phyloP scores from a whole-genome alignment of 2,888 invertebrate species.

The Lepeophtheirus nordmannii region DNA sequence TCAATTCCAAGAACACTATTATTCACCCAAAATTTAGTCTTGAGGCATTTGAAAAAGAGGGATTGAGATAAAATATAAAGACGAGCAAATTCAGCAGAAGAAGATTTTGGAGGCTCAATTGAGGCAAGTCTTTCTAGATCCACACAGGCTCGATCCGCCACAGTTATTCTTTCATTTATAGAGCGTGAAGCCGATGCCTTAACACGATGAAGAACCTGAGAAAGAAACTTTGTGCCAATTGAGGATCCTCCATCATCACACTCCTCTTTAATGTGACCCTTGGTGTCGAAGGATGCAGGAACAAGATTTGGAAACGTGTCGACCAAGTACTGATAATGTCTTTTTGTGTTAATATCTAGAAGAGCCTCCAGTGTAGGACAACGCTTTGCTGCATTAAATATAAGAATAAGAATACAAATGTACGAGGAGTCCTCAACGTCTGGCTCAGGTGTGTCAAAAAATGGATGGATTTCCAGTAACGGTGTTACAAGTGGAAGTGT shows the following conservation, averaged over 20 bases:
- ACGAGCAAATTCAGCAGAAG: conserved; percentile 63
- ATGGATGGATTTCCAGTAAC: conserved; percentile 79
- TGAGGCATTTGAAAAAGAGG: conserved; percentile 23
- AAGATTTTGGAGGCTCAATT: conserved; percentile 59
- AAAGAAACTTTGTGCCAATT: neutral
- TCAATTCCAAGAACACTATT: neutral
- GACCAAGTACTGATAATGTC: conserved; percentile 80
- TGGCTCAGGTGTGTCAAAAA: conserved; percentile 87
- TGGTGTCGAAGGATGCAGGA: conserved; percentile 46
- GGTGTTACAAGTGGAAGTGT: conserved; percentile 75
- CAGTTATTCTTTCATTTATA: neutral
- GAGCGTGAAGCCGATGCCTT: neutral
- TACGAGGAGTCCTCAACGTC: conserved; percentile 78
- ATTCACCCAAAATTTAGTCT: conserved; percentile 7
- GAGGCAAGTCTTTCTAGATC: conserved; percentile 43
- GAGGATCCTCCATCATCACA: too few species aligned
- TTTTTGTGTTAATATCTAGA: conserved; percentile 76
- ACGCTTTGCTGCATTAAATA: conserved; percentile 82
- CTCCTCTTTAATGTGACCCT: neutral
- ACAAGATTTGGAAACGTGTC: conserved; percentile 84
- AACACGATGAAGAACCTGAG: neutral
- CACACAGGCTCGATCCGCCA: neutral
- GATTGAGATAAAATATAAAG: conserved; percentile 51
- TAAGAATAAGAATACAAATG: conserved; percentile 73
- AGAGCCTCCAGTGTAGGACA: conserved; percentile 78